These are phyloP conservation scores for Paramuricea clavata DNA, from an alignment of 92 coral and sea anemone species.

Conservation along the genomic window DNA sequence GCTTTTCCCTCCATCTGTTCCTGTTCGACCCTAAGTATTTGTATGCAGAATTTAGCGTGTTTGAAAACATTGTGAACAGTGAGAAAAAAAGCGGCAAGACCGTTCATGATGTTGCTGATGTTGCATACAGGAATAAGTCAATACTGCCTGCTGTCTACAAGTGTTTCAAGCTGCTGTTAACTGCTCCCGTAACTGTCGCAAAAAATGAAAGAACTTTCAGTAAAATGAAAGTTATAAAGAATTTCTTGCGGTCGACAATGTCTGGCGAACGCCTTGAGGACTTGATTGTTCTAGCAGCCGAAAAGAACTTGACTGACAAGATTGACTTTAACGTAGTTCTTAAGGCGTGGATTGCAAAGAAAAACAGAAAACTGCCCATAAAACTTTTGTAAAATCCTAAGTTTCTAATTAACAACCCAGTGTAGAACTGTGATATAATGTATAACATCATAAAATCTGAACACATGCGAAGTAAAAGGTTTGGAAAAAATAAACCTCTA, in stretches of 20 bases:
- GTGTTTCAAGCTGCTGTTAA: slow-evolving; percentile 14
- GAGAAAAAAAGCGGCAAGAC: slow-evolving; percentile 13
- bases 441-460: too few species aligned
- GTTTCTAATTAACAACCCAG: too few species aligned
- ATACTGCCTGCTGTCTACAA: slow-evolving; percentile 4
- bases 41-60: slow-evolving; percentile 2
- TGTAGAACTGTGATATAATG: too few species aligned
- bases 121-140: background rate
- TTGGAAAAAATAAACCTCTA: too few species aligned
- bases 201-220: slow-evolving; percentile 18
- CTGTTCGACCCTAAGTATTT: background rate
- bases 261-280: slow-evolving; percentile 26
- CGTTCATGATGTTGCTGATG: slow-evolving; percentile 1
- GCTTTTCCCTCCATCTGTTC: background rate
- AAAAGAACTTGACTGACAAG: slow-evolving; percentile 9
- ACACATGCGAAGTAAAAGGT: too few species aligned
- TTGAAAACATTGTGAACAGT: background rate
- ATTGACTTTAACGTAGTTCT: background rate
- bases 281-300: slow-evolving; percentile 14
- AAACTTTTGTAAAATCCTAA: background rate
- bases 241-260: slow-evolving; percentile 5
- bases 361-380: background rate
- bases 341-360: slow-evolving; percentile 3
- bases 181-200: slow-evolving; percentile 25
- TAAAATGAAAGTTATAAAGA: slow-evolving; percentile 15